Base-by-base conservation (phyloP, 2,888 invertebrate genomes). In the Acleris emargana region DNA sequence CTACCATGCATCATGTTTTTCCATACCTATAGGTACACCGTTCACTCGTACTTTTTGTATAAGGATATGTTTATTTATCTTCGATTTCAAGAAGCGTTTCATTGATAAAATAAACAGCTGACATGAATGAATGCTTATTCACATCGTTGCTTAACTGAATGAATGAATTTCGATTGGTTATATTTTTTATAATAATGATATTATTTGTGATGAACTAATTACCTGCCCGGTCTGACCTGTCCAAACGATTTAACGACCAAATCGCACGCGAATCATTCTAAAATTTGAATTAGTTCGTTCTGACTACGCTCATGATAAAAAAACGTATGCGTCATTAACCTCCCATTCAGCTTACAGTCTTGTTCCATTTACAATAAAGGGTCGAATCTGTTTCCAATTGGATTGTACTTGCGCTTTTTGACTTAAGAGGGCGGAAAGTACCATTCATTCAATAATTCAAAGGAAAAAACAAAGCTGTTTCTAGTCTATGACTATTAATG, bases 251-350 rank as follows among this genome's bases (percentile, higher is more conserved):
- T 74, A 73, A 76, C 67, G 61, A 69, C 64, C 64, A 62, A 63
- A 58, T 69, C 61, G 72, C 81, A 83, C 81, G 83, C 79, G 71
- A 82, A 58, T 72, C 70, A 68, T 66, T 53, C 58, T 63, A 51
- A 61, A 63, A 54, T 60, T 57, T 51, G 64, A 62, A 62, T 64
- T 51, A 60, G 47, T 49, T 16, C 38, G 54, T 71, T 66, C 38
- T 38, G 38, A 32, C 32, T 32, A 32, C 25, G 11, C 11, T 13
- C 38, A 38, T 38, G 13, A 38, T 13, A 38, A 38, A 38, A 38
- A 38, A 38, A 5, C 38, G 38, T 11, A 38, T 38, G 11, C 38
- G 13, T 38, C 38, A 38, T 38, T 3, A 38, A 38, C 4, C 3
- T 38, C 4, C 13, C 38, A 38, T 13, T 38, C 38, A 1, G 1